phyloP scores from a whole-genome alignment of 2,113 vertebrate species.

The Serilophus lunatus region DNA sequence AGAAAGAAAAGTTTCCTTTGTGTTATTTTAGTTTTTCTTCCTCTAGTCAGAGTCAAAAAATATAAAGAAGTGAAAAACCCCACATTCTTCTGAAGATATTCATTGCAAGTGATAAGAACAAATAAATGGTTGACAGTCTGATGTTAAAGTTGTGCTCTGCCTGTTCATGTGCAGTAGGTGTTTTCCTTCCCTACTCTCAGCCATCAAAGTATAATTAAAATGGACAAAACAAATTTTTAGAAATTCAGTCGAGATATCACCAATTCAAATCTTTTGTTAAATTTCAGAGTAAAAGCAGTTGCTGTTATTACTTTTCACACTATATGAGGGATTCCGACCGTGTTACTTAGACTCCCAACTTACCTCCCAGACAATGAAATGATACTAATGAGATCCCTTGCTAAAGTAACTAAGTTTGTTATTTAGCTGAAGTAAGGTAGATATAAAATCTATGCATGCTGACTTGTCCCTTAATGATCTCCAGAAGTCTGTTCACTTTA shows the following conservation, averaged over 20 bases:
- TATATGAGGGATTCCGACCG: fast-evolving
- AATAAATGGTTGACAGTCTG: not conserved
- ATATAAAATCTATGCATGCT: not conserved
- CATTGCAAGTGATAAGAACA: not conserved
- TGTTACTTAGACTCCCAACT: not conserved
- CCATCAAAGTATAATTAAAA: not conserved
- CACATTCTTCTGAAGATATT: not conserved
- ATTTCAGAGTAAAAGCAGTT: not conserved
- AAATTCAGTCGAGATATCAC: not conserved
- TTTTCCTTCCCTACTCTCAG: not conserved
- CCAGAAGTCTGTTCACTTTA: not conserved
- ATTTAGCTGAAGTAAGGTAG: not conserved
- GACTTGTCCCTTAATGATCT: not conserved
- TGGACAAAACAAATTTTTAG: not conserved
- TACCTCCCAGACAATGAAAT: not conserved
- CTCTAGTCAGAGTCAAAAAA: not conserved
- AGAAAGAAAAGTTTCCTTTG: not conserved
- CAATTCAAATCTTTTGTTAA: not conserved
- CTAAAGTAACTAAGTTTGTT: not conserved
- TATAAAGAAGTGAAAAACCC: not conserved
- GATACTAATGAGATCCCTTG: not conserved
- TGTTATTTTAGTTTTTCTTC: not conserved
- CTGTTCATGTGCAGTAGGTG: not conserved
- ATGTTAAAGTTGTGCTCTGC: not conserved
- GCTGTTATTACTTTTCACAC: not conserved